Conservation (phyloP, 2,888 invertebrate species). For the Plagodis dolabraria region DNA sequence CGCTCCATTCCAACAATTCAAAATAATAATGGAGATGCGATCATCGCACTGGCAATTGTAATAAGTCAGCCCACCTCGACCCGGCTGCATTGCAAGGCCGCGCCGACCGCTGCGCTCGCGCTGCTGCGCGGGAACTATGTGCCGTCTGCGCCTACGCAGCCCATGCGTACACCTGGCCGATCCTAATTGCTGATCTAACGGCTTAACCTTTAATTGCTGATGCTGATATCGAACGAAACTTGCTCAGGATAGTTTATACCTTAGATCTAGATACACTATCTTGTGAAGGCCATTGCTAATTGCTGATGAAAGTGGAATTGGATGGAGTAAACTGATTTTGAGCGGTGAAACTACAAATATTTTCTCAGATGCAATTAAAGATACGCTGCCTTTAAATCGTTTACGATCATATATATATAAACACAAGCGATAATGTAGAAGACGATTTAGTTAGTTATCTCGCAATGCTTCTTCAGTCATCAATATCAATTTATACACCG, state of each 20-base stretch:
- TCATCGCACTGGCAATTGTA: conserved; percentile 29
- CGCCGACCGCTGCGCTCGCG: conserved; percentile 5
- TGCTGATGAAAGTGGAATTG: conserved; percentile 28
- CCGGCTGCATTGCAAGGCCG: conserved; percentile 19
- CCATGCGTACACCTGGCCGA: conserved; percentile 52
- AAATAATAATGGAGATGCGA: conserved; percentile 32
- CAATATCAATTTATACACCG: conserved; percentile 14
- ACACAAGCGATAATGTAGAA: conserved; percentile 9
- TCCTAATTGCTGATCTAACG: conserved; percentile 69
- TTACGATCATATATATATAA: conserved; percentile 1
- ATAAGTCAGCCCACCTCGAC: conserved; percentile 27
- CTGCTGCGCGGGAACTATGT: conserved; percentile 9
- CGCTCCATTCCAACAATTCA: conserved; percentile 26
- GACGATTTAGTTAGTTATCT: not conserved
- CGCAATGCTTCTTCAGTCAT: conserved; percentile 15
- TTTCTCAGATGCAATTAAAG: conserved; percentile 25
- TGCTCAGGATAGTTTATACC: conserved; percentile 21
- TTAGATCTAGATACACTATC: conserved; percentile 28
- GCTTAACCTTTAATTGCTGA: conserved; percentile 62
- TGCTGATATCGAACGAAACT: conserved; percentile 42
- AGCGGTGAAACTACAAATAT: conserved; percentile 13
- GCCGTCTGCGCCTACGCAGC: conserved; percentile 40
- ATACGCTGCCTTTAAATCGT: conserved; percentile 14
- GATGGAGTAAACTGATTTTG: conserved; percentile 15
- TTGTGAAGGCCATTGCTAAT: conserved; percentile 29